Base-by-base conservation (phyloP, 2,113 vertebrate genomes). In the Phocoena sinus region DNA sequence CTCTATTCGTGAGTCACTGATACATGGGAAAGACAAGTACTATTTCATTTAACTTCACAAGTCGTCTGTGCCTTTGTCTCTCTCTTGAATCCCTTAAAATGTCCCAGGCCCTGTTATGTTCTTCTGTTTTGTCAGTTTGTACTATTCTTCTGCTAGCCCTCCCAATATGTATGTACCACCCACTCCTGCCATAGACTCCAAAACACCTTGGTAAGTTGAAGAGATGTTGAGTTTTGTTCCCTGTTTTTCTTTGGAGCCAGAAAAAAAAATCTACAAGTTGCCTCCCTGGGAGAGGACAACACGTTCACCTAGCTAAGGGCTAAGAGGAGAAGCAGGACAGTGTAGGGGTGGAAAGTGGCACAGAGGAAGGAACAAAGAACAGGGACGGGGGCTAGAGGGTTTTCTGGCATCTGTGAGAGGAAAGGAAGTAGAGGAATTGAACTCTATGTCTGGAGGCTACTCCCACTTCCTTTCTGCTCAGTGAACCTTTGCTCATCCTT, bases 21-120 rank as follows among this genome's bases (percentile, higher is more conserved):
- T 41, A 38, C 28, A 36, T 4, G 25, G 23, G 53, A 47, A 56
- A 53, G 68, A 65, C 58, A 63, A 81, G 11, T 63, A 50, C 6
- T 53, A 20, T 38, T 84, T 44, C 36, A n/a, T n/a, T 87, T 28
- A 44, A 38, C 36, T 41, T 20, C 9, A 5, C 21, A n/a, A 62
- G 36, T 60, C 0, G 7, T 76, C n/a, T 76, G 60, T 31, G 17
- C 14, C 8, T 80, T 80, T 70, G 28, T 44, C 11, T 65, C 21
- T 3, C 33, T n/a, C 38, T 41, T 6, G 53, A 5, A 56, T 20
- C 31, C 41, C 47, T 95, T 68, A 31, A 17, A 67, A 2, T 50
- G 8, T 36, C 53, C 3, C 5, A 31, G 28, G 12, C 6, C 0
- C 14, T 8, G 25, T 65, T 68, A 5, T 4, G 2, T 7, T 44